Percentiles rank a stretch among this genome's conserved stretches.
Evolutionary conservation across 2,888 invertebrate genomes (phyloP).

Genomic region (Nomada fabriciana): DNA sequence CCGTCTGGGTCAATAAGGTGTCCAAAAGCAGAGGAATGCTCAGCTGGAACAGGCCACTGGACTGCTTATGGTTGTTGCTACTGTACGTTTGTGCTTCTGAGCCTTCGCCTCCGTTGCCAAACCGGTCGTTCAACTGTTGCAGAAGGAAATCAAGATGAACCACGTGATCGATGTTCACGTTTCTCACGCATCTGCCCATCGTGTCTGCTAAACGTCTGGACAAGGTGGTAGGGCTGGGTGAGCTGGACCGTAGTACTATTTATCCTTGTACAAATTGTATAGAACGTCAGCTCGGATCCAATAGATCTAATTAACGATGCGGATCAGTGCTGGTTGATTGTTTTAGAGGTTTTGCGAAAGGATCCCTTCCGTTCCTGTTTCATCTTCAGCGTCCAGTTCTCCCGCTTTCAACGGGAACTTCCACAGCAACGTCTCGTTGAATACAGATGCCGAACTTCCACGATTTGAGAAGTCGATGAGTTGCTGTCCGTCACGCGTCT

Average conservation of each 20-base stretch:
- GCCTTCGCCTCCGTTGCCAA: neutral
- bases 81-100: neutral
- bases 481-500: too few relatives aligned
- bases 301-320: too few relatives aligned
- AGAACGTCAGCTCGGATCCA: too few relatives aligned
- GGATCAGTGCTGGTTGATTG: too few relatives aligned
- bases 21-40: conserved; percentile 77
- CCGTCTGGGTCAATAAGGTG: conserved; percentile 10
- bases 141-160: conserved; percentile 78
- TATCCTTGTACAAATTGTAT: too few relatives aligned
- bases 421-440: too few relatives aligned
- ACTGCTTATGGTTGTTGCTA: conserved; percentile 45
- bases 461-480: too few relatives aligned
- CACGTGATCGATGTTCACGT: conserved; percentile 76
- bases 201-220: conserved; percentile 84
- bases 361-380: too few relatives aligned
- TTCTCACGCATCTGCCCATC: conserved; percentile 78
- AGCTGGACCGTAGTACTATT: conserved; percentile 85
- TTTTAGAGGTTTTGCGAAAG: too few relatives aligned
- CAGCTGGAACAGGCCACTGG: conserved; percentile 79
- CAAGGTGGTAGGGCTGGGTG: conserved; percentile 86
- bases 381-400: too few relatives aligned
- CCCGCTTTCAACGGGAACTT: too few relatives aligned
- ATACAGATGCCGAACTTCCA: too few relatives aligned
- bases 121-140: conserved; percentile 75